phyloP scores from a whole-genome alignment of 2,888 invertebrate species.

The Miltochrista miniata region DNA sequence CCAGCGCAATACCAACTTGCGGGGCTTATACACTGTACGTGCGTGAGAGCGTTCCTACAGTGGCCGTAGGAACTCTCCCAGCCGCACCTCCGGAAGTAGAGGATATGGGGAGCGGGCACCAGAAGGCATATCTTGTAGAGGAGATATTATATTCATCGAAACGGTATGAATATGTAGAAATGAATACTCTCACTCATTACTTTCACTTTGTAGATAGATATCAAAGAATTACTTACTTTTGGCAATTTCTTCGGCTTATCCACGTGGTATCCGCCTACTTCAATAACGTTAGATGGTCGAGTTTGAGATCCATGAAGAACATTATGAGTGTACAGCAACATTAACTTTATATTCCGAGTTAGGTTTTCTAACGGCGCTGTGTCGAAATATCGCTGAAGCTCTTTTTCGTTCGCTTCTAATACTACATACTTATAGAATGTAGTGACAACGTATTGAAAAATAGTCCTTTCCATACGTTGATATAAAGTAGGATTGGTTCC shows the following conservation, averaged over 20 bases:
- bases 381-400: conserved; percentile 69
- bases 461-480: conserved; percentile 61
- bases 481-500: conserved; percentile 64
- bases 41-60: no score
- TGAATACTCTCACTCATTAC: no score
- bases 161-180: no score
- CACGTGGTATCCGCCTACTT: conserved; percentile 86
- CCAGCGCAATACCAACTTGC: no score
- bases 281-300: conserved; percentile 83
- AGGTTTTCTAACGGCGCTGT: conserved; percentile 81
- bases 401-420: conserved; percentile 57
- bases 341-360: conserved; percentile 78
- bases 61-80: no score
- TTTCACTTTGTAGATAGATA: no score
- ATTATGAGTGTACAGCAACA: conserved; percentile 86
- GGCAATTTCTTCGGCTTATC: conserved; percentile 68
- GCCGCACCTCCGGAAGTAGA: no score
- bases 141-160: no score
- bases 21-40: no score
- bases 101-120: no score
- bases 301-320: conserved; percentile 83
- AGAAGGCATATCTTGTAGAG: no score
- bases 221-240: conserved; percentile 26
- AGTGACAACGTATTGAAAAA: conserved; percentile 59
- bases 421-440: conserved; percentile 46